Evolutionary conservation across 2,888 invertebrate species (phyloP).

Genomic region (Anaspis maculata): DNA sequence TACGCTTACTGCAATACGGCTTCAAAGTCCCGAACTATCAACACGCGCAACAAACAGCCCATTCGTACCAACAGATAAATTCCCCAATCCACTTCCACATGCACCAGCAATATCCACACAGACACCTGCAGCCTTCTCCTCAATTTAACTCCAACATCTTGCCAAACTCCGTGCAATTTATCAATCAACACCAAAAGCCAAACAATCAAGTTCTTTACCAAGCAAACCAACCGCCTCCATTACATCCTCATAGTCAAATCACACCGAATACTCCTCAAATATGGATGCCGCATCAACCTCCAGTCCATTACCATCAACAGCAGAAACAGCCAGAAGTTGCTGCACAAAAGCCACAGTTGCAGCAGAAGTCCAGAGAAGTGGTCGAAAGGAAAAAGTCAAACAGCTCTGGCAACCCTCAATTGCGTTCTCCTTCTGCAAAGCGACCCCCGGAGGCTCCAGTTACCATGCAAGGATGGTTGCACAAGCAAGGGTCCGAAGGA

Average conservation of each 20-base stretch:
- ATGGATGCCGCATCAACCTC: conserved; percentile 32
- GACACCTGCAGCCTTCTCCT: conserved; percentile 25
- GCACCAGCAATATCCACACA: conserved; percentile 32
- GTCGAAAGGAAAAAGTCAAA: conserved; percentile 26
- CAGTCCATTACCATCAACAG: conserved; percentile 33
- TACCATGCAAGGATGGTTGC: conserved; percentile 79
- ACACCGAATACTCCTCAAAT: conserved; percentile 30
- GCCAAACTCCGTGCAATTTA: conserved; percentile 20
- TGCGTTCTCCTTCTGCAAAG: conserved; percentile 77
- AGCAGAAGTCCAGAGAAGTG: conserved; percentile 24
- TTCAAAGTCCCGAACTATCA: conserved; percentile 50
- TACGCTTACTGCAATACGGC: conserved; percentile 49
- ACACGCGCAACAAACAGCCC: conserved; percentile 34
- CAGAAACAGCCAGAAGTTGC: conserved; percentile 13
- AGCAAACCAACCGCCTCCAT: conserved; percentile 15
- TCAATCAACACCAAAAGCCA: conserved; percentile 23
- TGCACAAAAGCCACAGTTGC: conserved; percentile 8
- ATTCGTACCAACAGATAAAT: conserved; percentile 44
- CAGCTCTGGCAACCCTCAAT: conserved; percentile 35
- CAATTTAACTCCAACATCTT: conserved; percentile 22
- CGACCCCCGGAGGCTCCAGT: conserved; percentile 78
- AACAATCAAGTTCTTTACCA: conserved; percentile 16
- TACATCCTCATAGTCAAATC: conserved; percentile 26
- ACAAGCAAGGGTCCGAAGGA: conserved; percentile 89
- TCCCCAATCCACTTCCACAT: conserved; percentile 39